Evolutionary conservation across 2,888 invertebrate genomes (phyloP).

Genomic region (Pyrocoelia pectoralis): DNA sequence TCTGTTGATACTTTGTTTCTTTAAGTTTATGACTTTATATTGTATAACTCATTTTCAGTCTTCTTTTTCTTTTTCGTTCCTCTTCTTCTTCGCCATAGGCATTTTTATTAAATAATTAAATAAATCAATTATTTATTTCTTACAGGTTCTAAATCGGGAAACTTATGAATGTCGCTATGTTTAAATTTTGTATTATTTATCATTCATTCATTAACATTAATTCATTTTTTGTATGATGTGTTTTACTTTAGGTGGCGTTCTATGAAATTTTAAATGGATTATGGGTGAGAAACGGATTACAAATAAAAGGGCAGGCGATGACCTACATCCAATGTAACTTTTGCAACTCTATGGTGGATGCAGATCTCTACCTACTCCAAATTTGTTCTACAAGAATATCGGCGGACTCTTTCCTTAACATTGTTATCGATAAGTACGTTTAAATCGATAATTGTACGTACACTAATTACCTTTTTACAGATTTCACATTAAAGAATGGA

Average conservation of each 20-base stretch:
- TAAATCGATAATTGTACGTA: not conserved
- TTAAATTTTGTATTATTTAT: too few relatives aligned
- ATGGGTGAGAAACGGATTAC: constrained; percentile 97
- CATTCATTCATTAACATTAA: too few relatives aligned
- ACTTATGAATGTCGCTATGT: too few relatives aligned
- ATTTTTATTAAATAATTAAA: too few relatives aligned
- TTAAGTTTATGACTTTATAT: too few relatives aligned
- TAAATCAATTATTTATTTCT: too few relatives aligned
- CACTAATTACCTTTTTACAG: constrained; percentile 56
- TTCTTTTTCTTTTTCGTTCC: too few relatives aligned
- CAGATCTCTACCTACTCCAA: constrained; percentile 94
- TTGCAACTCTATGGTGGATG: constrained; percentile 98
- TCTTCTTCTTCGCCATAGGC: too few relatives aligned
- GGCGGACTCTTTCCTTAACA: constrained; percentile 84
- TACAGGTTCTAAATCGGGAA: too few relatives aligned
- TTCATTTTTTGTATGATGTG: too few relatives aligned
- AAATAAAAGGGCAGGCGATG: constrained; percentile 99
- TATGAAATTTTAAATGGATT: constrained; percentile 94
- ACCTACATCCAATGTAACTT: constrained; percentile 98
- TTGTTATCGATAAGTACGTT: constrained; percentile 85
- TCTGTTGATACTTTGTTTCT: too few relatives aligned
- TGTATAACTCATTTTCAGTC: too few relatives aligned
- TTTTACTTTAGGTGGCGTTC: constrained; percentile 93
- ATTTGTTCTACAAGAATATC: constrained; percentile 89
- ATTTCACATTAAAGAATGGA: constrained; percentile 88